A percentile compares a stretch with the other conserved stretches of the same genome.
Conservation (phyloP, 1,140 invertebrate species). For the Drosophila tani region DNA sequence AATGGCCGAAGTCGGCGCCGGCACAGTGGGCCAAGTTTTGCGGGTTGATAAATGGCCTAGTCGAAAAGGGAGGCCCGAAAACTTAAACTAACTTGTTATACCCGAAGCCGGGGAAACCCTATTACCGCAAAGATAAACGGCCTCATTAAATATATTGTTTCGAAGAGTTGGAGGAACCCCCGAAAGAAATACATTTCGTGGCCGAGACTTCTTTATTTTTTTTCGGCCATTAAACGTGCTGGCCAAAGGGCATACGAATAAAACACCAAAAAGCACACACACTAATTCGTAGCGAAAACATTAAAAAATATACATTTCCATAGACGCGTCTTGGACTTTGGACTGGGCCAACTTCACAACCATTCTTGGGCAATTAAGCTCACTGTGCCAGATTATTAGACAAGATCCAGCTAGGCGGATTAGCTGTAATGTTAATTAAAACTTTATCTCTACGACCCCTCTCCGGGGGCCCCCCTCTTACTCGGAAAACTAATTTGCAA, state of each 20-base stretch:
- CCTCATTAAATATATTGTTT: conserved; percentile 56
- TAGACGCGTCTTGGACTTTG: conserved; percentile 8
- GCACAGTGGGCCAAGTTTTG: conserved; percentile 46
- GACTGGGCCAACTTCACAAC: conserved; percentile 7
- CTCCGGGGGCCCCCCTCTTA: neutral
- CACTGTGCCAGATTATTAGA: conserved; percentile 53
- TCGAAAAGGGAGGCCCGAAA: neutral
- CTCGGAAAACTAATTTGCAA: conserved; percentile 69
- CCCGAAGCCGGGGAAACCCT: neutral
- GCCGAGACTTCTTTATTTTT: conserved; percentile 49
- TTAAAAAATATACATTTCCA: conserved; percentile 42
- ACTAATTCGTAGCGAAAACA: conserved; percentile 8
- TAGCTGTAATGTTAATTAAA: conserved; percentile 80
- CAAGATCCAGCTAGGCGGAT: conserved; percentile 51
- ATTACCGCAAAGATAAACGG: conserved; percentile 37
- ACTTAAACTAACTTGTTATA: conserved; percentile 45
- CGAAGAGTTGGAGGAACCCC: conserved; percentile 41
- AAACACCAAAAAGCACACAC: conserved; percentile 8
- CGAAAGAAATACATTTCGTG: conserved; percentile 40
- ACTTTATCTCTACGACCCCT: conserved; percentile 48
- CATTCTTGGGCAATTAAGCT: conserved; percentile 45
- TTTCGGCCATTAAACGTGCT: conserved; percentile 45
- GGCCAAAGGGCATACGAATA: conserved; percentile 34
- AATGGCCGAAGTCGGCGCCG: conserved; percentile 21
- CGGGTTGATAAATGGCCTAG: conserved; percentile 23